These are phyloP conservation scores for Proterorhinus semilunaris DNA, from an alignment of 2,113 vertebrate species.

Conservation along the genomic window DNA sequence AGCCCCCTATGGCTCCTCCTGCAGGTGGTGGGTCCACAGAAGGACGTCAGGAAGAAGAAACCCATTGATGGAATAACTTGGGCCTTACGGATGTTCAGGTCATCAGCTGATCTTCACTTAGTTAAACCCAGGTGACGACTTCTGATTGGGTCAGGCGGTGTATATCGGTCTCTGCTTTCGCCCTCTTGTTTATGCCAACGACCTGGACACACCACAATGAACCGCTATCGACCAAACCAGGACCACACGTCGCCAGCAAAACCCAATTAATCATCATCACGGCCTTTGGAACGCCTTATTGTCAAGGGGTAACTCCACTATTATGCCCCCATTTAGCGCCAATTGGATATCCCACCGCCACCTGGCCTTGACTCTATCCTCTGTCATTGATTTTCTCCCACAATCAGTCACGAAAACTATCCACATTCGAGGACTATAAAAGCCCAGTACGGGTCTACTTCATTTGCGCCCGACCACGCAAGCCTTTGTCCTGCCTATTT, in stretches of 20 bases:
- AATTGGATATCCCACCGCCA: constrained; percentile 2
- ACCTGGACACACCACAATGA: neutral
- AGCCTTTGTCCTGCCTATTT: constrained; percentile 2
- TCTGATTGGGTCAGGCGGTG: too few relatives aligned
- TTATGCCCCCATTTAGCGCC: neutral
- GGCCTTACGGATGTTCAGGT: too few relatives aligned
- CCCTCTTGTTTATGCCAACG: neutral
- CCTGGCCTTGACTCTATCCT: neutral
- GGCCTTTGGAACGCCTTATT: neutral
- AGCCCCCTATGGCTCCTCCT: too few relatives aligned
- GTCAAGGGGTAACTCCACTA: neutral
- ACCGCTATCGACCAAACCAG: neutral
- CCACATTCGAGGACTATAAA: constrained; percentile 4
- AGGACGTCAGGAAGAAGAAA: too few relatives aligned
- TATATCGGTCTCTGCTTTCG: neutral
- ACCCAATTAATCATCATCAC: neutral
- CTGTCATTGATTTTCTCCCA: neutral
- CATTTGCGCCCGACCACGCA: constrained; percentile 9
- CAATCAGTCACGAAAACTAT: constrained; percentile 1
- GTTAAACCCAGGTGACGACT: too few relatives aligned
- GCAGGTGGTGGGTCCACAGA: too few relatives aligned
- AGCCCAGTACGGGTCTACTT: constrained; percentile 3
- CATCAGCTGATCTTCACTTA: too few relatives aligned
- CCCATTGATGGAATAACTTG: too few relatives aligned
- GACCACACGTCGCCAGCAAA: neutral